Percentiles rank a stretch among this genome's conserved stretches.
phyloP scores from a whole-genome alignment of 2,888 invertebrate genomes.

The Sarcophaga subvicina region DNA sequence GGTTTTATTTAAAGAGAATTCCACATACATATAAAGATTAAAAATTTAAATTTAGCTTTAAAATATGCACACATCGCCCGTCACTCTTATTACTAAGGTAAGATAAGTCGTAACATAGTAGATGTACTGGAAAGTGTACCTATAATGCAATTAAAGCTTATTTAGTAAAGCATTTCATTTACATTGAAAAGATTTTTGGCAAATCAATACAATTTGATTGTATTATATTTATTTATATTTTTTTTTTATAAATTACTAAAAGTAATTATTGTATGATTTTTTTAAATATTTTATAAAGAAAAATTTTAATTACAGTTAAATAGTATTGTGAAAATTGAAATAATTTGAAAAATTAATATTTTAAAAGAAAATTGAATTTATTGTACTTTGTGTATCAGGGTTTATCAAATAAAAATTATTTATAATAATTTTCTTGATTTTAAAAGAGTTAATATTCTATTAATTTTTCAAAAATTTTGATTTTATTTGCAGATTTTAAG shows the following conservation, averaged over 20 bases:
- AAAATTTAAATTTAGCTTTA: constrained; percentile 85
- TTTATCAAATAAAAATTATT: constrained; percentile 83
- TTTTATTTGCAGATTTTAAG: too few relatives aligned
- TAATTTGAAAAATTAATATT: constrained; percentile 82
- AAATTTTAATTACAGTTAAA: constrained; percentile 83
- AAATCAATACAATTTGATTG: constrained; percentile 80
- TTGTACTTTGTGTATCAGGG: constrained; percentile 90
- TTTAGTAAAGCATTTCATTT: constrained; percentile 85
- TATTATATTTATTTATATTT: constrained; percentile 76
- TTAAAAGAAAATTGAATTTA: constrained; percentile 84
- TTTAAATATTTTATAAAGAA: constrained; percentile 83
- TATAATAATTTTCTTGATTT: constrained; percentile 84
- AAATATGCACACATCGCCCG: constrained; percentile 91
- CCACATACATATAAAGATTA: constrained; percentile 79
- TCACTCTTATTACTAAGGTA: constrained; percentile 87
- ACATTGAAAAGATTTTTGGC: constrained; percentile 85
- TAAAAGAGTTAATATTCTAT: constrained; percentile 85
- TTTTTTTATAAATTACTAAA: constrained; percentile 79
- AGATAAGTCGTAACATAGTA: constrained; percentile 93
- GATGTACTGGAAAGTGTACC: constrained; percentile 89
- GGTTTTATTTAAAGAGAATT: too few relatives aligned
- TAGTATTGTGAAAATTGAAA: constrained; percentile 84
- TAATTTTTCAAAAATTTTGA: constrained; percentile 15
- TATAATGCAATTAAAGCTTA: constrained; percentile 86
- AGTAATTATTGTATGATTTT: constrained; percentile 81